Evolutionary conservation across 2,113 vertebrate genomes (phyloP).

Genomic region (Solenodon paradoxus): DNA sequence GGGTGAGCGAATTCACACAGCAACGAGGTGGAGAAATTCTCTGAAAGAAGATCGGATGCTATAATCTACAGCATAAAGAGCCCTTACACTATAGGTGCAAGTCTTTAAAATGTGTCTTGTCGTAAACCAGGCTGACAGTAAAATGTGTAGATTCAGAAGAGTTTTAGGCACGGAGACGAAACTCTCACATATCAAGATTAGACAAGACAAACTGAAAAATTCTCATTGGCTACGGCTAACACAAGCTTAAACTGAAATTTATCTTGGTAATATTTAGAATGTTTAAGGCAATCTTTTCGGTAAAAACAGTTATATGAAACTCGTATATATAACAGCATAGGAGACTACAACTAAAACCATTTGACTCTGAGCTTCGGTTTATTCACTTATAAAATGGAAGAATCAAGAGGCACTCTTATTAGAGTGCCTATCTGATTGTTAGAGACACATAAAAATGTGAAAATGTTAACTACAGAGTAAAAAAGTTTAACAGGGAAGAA

Average conservation of each 20-base stretch:
- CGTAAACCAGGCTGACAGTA: neutral
- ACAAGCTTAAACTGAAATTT: neutral
- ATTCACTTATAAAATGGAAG: neutral
- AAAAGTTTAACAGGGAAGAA: constrained; percentile 32
- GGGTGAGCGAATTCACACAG: neutral
- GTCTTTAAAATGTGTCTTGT: constrained; percentile 1
- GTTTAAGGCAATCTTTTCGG: neutral
- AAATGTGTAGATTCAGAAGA: neutral
- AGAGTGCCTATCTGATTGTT: too few relatives aligned
- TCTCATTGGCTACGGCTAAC: neutral
- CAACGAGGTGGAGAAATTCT: neutral
- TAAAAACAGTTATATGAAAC: neutral
- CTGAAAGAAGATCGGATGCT: neutral
- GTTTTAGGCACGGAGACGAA: neutral
- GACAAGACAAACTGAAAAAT: constrained; percentile 13
- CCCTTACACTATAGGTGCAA: neutral
- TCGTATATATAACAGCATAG: neutral
- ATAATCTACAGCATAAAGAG: neutral
- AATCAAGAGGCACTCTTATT: neutral
- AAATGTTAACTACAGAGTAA: neutral
- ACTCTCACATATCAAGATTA: neutral
- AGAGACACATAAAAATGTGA: neutral
- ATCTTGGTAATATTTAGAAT: neutral
- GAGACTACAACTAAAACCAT: neutral
- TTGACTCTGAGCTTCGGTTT: neutral